These are phyloP conservation scores for Nothura maculosa DNA, from an alignment of 2,797 vertebrate genomes.

Conservation along the genomic window DNA sequence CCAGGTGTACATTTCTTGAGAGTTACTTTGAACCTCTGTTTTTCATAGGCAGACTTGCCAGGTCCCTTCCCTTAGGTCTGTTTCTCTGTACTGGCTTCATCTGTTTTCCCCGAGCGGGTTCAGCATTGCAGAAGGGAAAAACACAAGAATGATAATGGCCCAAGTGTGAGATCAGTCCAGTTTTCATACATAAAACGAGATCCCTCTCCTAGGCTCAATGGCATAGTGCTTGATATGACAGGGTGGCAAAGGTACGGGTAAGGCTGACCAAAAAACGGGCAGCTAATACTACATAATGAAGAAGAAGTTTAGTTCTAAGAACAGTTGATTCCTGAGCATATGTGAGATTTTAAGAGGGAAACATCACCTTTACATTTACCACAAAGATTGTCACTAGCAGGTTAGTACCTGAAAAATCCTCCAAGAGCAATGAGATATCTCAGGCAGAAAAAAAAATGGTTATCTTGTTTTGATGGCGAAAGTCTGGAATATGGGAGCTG, in stretches of 20 bases:
- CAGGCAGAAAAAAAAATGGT: not conserved
- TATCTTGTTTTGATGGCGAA: not conserved
- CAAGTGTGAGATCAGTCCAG: not conserved
- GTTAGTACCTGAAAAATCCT: not conserved
- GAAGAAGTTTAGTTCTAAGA: not conserved
- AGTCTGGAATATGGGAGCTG: not conserved
- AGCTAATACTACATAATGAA: not conserved
- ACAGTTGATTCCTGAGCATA: not conserved
- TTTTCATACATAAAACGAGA: not conserved
- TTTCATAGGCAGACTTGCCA: not conserved
- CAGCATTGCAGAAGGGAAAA: not conserved
- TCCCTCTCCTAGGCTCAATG: not conserved
- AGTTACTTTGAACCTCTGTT: not conserved
- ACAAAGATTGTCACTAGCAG: not conserved
- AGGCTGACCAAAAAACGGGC: not conserved
- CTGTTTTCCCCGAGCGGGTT: not conserved
- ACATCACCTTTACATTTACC: not conserved
- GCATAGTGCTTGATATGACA: accelerated
- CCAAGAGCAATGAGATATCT: not conserved
- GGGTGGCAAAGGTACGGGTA: accelerated
- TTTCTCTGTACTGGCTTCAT: not conserved
- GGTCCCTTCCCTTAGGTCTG: not conserved
- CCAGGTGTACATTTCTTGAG: accelerated
- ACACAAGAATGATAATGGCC: not conserved
- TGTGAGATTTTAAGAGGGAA: not conserved